Conservation (phyloP, 2,113 vertebrate genomes). For the Pedionomus torquatus region DNA sequence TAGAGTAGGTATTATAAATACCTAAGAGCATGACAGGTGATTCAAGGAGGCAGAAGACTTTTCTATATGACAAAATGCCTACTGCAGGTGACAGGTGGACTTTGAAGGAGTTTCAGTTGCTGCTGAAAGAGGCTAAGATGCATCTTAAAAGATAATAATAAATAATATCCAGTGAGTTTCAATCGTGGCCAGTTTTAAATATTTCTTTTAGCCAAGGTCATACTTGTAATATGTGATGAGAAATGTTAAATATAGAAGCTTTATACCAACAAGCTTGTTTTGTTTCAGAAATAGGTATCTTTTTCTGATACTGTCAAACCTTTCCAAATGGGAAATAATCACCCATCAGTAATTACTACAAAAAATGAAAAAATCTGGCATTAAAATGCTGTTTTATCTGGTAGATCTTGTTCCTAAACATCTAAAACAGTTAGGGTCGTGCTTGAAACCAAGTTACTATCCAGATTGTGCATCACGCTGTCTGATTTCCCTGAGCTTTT, state of each 20-base stretch:
- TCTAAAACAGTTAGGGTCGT: constrained; percentile 18
- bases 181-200: background rate
- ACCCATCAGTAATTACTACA: background rate
- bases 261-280: background rate
- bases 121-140: background rate
- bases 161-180: background rate
- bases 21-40: background rate
- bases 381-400: background rate
- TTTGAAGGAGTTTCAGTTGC: background rate
- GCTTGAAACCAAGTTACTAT: constrained; percentile 33
- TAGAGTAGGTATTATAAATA: background rate
- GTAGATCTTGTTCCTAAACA: background rate
- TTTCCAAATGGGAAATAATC: background rate
- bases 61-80: background rate
- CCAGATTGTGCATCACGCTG: constrained; percentile 9
- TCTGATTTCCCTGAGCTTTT: constrained; percentile 60
- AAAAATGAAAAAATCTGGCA: background rate
- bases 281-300: background rate
- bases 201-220: background rate
- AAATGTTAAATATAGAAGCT: background rate
- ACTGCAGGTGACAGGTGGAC: background rate
- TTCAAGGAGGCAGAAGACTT: background rate
- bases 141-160: background rate
- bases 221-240: background rate
- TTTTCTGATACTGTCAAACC: background rate